Evolutionary conservation across 1,140 invertebrate species (phyloP), one percentile per base, ranked within the genome.

Genomic region (Laupala kohalensis): DNA sequence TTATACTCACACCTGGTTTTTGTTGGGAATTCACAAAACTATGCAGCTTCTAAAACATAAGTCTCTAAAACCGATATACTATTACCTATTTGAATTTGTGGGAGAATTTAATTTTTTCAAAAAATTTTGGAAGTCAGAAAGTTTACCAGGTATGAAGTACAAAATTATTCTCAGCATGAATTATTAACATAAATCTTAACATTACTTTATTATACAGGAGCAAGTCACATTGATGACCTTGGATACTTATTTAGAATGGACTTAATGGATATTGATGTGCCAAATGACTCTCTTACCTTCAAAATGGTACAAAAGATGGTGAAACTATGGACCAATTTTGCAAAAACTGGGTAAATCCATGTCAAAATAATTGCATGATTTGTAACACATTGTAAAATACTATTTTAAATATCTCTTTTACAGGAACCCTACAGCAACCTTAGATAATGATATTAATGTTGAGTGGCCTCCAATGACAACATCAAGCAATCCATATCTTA

Each of bases 261-360:
- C 19, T 9, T 53, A 53, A 23, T 67, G 65, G 65, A 67, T 26
- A 53, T 53, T 53, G 37, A 1, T 53, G 1, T 53, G 37, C 1
- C 9, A 53, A n/a, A n/a, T 27, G 5, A 67, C 13, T 25, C 65
- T 3, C 25, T 25, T 3, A 26, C 24, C 15, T 9, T 6, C 12
- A 23, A 67, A 6, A 25, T 25, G 23, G 26, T 25, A 6, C 23
- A 25, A 67, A 24, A 26, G 24, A 68, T 68, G 28, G 67, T 68
- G 2, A 13, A 25, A 12, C 69, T 68, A 23, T 68, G 67, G 67
- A 30, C 67, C 13, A 68, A 68, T 23, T 68, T 68, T 30, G 67
- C 67, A 73, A 62, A 37, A 75, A 9, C 37, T 74, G 75, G 77
- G 76, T 78, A 72, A 28, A 27, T 64, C 6, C n/a, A 37, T 69